These are phyloP conservation scores for Probosciger aterrimus DNA, from an alignment of 2,113 vertebrate species.

Conservation along the genomic window DNA sequence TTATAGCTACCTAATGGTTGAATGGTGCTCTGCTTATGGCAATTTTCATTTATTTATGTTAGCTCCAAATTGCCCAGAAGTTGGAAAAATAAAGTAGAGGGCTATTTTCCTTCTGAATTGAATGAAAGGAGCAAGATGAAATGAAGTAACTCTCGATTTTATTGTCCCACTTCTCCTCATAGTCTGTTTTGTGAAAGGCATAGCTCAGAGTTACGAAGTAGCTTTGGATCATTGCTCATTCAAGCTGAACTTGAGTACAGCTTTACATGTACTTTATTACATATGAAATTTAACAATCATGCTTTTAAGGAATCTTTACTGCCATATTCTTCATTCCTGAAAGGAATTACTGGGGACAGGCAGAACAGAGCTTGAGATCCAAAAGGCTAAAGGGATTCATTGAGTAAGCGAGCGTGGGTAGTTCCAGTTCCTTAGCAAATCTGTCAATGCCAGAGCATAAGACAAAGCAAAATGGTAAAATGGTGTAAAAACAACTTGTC, in stretches of 20 bases:
- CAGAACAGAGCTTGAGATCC: background rate
- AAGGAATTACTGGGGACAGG: background rate
- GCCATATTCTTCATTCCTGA: background rate
- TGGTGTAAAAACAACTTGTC: background rate
- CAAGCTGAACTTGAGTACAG: background rate
- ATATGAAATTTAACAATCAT: background rate
- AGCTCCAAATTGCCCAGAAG: background rate
- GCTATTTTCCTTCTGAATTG: background rate
- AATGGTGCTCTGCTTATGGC: background rate
- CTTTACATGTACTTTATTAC: background rate
- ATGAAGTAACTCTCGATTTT: background rate
- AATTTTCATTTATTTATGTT: constrained; percentile 26
- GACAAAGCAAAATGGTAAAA: background rate
- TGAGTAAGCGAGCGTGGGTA: background rate
- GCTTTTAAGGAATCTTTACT: background rate
- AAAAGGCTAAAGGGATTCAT: background rate
- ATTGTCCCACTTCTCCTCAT: background rate
- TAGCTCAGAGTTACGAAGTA: background rate
- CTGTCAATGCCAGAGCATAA: constrained; percentile 12
- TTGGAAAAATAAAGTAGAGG: background rate
- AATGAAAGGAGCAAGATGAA: constrained; percentile 11
- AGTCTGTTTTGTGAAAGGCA: background rate
- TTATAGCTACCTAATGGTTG: background rate
- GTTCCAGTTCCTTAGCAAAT: constrained; percentile 3
- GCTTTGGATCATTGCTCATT: background rate